phyloP scores from a whole-genome alignment of 2,797 vertebrate species.

The Percopsis omiscomaycus region DNA sequence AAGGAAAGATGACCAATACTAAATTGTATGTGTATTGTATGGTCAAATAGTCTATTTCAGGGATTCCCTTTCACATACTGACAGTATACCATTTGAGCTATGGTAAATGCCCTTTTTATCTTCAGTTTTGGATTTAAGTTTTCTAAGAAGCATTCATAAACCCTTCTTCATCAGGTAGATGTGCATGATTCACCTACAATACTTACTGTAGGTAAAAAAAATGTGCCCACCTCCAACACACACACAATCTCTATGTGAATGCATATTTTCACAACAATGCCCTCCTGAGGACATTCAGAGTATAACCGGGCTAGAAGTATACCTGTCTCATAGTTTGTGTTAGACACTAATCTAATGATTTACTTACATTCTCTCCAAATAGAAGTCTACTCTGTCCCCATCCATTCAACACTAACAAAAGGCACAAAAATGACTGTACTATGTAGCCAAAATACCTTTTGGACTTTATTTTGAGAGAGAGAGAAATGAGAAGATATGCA shows the following conservation, averaged over 20 bases:
- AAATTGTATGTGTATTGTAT: neutral
- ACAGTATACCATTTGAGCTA: neutral
- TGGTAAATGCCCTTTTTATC: neutral
- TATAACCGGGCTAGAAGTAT: slow-evolving; percentile 30
- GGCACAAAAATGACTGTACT: no score
- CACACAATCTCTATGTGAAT: slow-evolving; percentile 1
- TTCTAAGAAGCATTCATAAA: neutral
- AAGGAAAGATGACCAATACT: no score
- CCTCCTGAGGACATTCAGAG: slow-evolving; percentile 60
- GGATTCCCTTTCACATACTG: slow-evolving; percentile 2
- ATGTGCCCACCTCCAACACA: neutral
- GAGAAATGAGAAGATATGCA: no score
- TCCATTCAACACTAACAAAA: no score
- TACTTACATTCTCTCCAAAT: no score
- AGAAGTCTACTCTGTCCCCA: no score
- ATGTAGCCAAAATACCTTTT: no score
- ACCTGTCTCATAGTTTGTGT: no score
- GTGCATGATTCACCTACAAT: slow-evolving; percentile 6
- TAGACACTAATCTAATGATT: no score
- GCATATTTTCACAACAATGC: slow-evolving; percentile 62
- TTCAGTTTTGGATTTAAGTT: neutral
- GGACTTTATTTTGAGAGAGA: no score
- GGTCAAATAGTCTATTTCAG: slow-evolving; percentile 24
- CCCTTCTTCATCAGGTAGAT: slow-evolving; percentile 7
- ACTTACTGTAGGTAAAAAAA: neutral